Evolutionary conservation across 64 coral and sea anemone genomes (phyloP).

Genomic region (Catalaphyllia jardinei): DNA sequence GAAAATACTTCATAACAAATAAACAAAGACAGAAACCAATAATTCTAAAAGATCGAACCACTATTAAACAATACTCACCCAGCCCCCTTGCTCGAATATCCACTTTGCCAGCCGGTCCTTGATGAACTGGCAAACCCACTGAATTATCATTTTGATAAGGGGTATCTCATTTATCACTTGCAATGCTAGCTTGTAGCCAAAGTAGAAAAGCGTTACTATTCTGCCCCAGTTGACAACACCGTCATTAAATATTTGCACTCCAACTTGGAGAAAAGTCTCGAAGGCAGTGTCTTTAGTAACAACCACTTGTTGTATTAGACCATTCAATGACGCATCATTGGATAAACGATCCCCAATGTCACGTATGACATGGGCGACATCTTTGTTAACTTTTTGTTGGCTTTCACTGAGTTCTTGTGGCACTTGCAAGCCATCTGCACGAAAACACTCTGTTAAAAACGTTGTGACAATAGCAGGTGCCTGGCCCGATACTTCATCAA

Average conservation of each 20-base stretch:
- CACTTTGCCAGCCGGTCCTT: conserved; percentile 91
- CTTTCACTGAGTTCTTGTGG: conserved; percentile 74
- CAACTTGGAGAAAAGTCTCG: conserved; percentile 87
- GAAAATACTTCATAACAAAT: neutral
- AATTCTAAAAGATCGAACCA: too few relatives aligned
- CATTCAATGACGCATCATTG: conserved; percentile 64
- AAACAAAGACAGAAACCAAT: neutral
- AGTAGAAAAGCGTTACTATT: conserved; percentile 95
- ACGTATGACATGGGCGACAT: conserved; percentile 85
- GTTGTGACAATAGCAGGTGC: conserved; percentile 81
- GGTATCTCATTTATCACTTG: conserved; percentile 85
- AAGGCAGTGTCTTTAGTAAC: conserved; percentile 96
- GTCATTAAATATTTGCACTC: conserved; percentile 88
- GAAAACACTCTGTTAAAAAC: conserved; percentile 76
- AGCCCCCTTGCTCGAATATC: conserved; percentile 94
- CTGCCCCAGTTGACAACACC: conserved; percentile 91
- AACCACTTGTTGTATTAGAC: conserved; percentile 63
- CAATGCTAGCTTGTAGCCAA: conserved; percentile 94
- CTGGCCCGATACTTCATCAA: conserved; percentile 88
- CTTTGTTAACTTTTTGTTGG: conserved; percentile 67
- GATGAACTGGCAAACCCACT: conserved; percentile 90
- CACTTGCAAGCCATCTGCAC: conserved; percentile 70
- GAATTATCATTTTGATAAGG: conserved; percentile 86
- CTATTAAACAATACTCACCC: conserved; percentile 80
- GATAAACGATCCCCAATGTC: conserved; percentile 90